Base-by-base conservation (phyloP, 2,888 invertebrate genomes). In the Lysandra bellargus region DNA sequence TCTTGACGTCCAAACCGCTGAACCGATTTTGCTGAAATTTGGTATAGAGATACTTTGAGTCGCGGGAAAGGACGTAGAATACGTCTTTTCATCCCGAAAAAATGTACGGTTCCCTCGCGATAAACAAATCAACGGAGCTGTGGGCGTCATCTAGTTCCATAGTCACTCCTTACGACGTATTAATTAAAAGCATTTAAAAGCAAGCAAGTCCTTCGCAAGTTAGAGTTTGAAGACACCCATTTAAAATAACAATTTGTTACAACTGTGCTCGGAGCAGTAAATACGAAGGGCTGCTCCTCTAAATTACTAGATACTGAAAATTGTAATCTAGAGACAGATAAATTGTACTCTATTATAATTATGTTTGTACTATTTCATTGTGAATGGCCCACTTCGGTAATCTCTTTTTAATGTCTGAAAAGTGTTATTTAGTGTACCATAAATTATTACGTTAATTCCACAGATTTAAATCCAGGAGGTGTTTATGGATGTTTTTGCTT, bases 161-260 rank as follows among this genome's bases (percentile, higher is more conserved):
- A 23, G 69, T 33, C 9, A 33, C 69, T 69, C 33, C 14, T 84
- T 85, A 86, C 85, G 85, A 86, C 14, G 12, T 69, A 69, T 33
- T 87, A 86, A 86, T 85, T 88, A 86, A 87, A 85, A 85, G 84
- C 86, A 87, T 87, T 88, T 87, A 84, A 83, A 85, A 84, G 80
- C 80, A 82, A 80, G 81, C 82, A 86, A 85, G 79, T 85, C 85
- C 78, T 80, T 79, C 79, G 79, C 80, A 82, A 85, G 83, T 85
- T 85, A 81, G 82, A 83, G 82, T 83, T 83, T 84, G 83, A 83
- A 84, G 84, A 85, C 83, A 84, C 83, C 86, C 86, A 85, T 87
- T 87, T 83, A 84, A 85, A 87, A 87, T 85, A 84, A 86, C 86
- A 85, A 86, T 87, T 87, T 84, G 82, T 85, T 81, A 84, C 86